A percentile compares a stretch with the other conserved stretches of the same genome.
These are phyloP conservation scores for Hepsetus odoe DNA, from an alignment of 2,113 vertebrate species.

Conservation along the genomic window DNA sequence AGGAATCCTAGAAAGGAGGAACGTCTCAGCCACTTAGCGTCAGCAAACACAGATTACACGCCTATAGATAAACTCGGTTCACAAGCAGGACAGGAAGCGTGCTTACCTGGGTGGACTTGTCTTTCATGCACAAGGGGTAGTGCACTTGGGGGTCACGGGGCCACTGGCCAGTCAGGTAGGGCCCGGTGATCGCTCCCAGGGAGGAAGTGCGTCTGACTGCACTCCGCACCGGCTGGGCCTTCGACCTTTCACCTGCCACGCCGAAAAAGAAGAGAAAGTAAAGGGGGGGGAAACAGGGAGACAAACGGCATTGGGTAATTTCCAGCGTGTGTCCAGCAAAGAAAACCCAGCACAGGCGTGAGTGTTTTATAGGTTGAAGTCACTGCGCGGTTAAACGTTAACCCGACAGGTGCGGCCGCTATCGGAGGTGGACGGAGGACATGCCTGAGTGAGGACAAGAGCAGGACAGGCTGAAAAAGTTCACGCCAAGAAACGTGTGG, in stretches of 20 bases:
- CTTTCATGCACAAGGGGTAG: constrained; percentile 90
- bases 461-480: neutral
- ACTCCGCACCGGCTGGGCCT: constrained; percentile 82
- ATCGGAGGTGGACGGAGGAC: neutral
- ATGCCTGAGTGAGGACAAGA: neutral
- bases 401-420: constrained; percentile 22
- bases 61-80: neutral
- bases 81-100: neutral
- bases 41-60: constrained; percentile 15
- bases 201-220: constrained; percentile 85
- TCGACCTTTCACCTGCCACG: constrained; percentile 84
- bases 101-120: constrained; percentile 91
- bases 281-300: neutral
- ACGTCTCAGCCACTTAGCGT: neutral
- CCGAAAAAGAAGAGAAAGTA: constrained; percentile 13
- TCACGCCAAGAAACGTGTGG: neutral
- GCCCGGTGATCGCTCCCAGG: constrained; percentile 87
- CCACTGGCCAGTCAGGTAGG: constrained; percentile 94
- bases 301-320: neutral
- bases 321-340: neutral
- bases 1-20: neutral
- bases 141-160: constrained; percentile 85
- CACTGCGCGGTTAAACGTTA: constrained; percentile 32
- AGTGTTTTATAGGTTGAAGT: neutral
- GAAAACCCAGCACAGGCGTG: neutral